These are phyloP conservation scores for Myripristis jacobus DNA, from an alignment of 2,797 vertebrate species.

Conservation along the genomic window DNA sequence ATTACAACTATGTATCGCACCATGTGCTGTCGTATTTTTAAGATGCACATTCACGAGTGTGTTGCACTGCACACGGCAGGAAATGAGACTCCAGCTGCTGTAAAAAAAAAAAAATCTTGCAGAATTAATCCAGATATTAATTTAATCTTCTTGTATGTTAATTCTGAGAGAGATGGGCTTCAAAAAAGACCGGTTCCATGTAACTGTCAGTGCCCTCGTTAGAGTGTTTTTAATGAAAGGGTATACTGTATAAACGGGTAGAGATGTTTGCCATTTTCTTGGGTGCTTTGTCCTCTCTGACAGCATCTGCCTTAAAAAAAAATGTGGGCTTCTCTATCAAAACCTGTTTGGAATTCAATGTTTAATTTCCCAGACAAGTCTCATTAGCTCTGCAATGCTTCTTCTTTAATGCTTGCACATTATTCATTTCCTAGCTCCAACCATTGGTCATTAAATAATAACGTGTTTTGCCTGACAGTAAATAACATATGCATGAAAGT, in stretches of 20 bases:
- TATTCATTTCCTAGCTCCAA: conserved; percentile 56
- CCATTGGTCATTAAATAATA: conserved; percentile 58
- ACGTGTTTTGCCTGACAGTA: conserved; percentile 51
- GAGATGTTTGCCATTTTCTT: neutral
- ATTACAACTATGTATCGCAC: neutral
- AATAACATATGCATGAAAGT: conserved; percentile 28
- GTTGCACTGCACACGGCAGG: neutral
- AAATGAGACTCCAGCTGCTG: neutral
- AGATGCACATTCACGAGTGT: too few relatives aligned
- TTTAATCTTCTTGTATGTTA: too few relatives aligned
- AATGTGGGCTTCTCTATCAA: neutral
- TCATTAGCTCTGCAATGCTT: conserved; percentile 37
- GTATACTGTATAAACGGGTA: conserved; percentile 2
- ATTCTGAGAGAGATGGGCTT: neutral
- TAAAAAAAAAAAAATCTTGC: neutral
- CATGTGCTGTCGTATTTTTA: neutral
- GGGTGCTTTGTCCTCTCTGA: neutral
- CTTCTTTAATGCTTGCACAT: conserved; percentile 47
- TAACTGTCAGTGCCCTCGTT: neutral
- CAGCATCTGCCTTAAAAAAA: neutral
- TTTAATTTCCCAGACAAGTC: conserved; percentile 24
- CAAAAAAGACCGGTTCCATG: neutral
- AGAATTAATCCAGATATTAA: neutral
- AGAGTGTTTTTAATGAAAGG: neutral
- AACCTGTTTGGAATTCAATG: conserved; percentile 13